Percentiles rank a stretch among this genome's conserved stretches.
These are phyloP conservation scores for Drosophila planitibia DNA, from an alignment of 2,888 invertebrate species.

Conservation along the genomic window DNA sequence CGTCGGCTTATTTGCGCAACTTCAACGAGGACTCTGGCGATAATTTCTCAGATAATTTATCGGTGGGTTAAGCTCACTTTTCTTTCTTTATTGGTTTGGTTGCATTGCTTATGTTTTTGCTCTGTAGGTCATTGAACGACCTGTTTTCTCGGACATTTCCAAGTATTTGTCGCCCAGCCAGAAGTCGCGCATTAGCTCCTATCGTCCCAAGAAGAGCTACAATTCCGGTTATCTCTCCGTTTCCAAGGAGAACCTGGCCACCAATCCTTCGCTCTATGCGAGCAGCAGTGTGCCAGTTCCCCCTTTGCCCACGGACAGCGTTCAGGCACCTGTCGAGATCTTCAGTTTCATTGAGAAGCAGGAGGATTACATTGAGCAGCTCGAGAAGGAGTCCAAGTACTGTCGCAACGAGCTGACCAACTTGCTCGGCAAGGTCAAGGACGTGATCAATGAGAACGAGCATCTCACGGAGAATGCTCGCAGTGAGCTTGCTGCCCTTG, in stretches of 20 bases:
- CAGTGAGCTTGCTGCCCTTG: conserved; percentile 88
- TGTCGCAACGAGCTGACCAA: conserved; percentile 92
- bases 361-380: conserved; percentile 94
- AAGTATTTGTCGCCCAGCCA: conserved; percentile 84
- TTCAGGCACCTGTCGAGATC: conserved; percentile 88
- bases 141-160: conserved; percentile 85
- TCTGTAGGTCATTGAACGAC: conserved; percentile 82
- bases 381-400: conserved; percentile 93
- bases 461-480: conserved; percentile 92
- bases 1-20: conserved; percentile 76
- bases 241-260: conserved; percentile 82
- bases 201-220: conserved; percentile 74
- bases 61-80: conserved; percentile 66
- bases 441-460: conserved; percentile 94
- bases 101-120: neutral
- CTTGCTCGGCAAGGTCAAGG: conserved; percentile 92
- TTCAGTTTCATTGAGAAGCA: conserved; percentile 93
- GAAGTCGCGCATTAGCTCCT: conserved; percentile 76
- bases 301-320: conserved; percentile 74
- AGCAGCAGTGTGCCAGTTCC: conserved; percentile 35
- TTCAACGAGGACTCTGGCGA: conserved; percentile 87
- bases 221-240: conserved; percentile 60
- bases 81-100: neutral
- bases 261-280: conserved; percentile 64
- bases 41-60: conserved; percentile 87